Base-by-base conservation (phyloP, 2,888 invertebrate species). In the Nineta flava region DNA sequence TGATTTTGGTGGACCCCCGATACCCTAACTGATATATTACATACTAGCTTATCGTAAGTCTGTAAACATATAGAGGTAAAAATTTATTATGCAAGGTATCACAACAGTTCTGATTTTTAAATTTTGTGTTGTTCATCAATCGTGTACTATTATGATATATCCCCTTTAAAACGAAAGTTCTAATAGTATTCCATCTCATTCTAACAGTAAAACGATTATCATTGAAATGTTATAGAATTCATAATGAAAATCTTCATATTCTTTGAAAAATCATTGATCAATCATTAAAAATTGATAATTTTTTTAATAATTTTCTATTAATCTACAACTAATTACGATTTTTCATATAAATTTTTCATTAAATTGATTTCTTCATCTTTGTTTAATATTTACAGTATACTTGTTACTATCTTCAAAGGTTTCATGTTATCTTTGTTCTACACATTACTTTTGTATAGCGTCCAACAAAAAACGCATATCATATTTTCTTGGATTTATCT, bases 161-260 rank as follows among this genome's bases (percentile, higher is more conserved):
- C 63, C 56, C 56, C 63, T 64, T 64, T 64, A 64, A 64, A 57
- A 60, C 62, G 64, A 64, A 63, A 64, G 64, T 63, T 60, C 17
- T 48, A 54, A 58, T 56, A 52, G 32, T 46, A 42, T 50, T 53
- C 45, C 62, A 62, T 60, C 59, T 54, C 55, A 63, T 58, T 38
- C 34, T 41, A 34, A 19, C 34, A 46, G 4, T 26, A 26, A 26
- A 26, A 26, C 26, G 7, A 26, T 26, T 26, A 26, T 26, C 1
- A 26, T 26, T 26, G 26, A 26, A 26, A 26, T 19, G 7, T n/a
- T n/a, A n/a, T n/a, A n/a, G n/a, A n/a, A n/a, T n/a, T n/a, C n/a
- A n/a, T 26, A 26, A 26, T 6, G 7, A 26, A 26, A 26, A 42
- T 42, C 42, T 16, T 16, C 17, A 42, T 42, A 16, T 42, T 16